Evolutionary conservation across 2,797 vertebrate genomes (phyloP), one percentile per base, ranked within the genome.

Genomic region (Chelmon rostratus): DNA sequence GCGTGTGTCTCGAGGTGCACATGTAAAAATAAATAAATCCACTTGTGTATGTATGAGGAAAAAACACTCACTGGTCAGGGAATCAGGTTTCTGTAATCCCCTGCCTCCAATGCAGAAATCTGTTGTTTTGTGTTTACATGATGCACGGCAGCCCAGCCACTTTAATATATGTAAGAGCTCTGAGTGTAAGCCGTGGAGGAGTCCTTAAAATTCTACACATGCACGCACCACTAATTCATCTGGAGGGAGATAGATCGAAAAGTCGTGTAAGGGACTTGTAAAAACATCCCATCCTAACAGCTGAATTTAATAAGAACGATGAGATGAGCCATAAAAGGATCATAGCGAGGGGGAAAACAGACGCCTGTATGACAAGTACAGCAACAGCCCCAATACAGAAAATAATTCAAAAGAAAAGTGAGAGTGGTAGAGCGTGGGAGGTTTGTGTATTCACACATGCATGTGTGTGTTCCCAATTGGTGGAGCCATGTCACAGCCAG

Each of bases 321-420:
- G 38, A 73, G 35, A 72, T 10, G 68, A 73, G 46, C 64, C 16
- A 18, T 54, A 9, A 61, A 56, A 54, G 53, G 13, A 71, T 64
- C 74, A 50, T 54, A 81, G 72, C 47, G 0, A 69, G 82, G 54
- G 71, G 38, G 46, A 59, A 53, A 77, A 66, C 46, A 59, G 63
- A 62, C 8, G 10, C n/a, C 52, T 38, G 35, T 35, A 28, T 35
- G 38, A 82, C 77, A 79, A 31, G 59, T 8, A 59, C 53, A 68
- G 81, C 58, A 49, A 74, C 62, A 68, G 46, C 68, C 70, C 33
- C 64, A 19, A 73, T 19, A 65, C 76, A 74, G 68, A 84, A 85
- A 76, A 82, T 76, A 78, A 85, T 83, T 88, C 73, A 83, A 61
- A 86, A 69, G 68, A 59, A 65, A 50, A 78, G 49, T 53, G 28